Conservation (phyloP, 2,888 invertebrate species). For the Hypomecis atomaria region DNA sequence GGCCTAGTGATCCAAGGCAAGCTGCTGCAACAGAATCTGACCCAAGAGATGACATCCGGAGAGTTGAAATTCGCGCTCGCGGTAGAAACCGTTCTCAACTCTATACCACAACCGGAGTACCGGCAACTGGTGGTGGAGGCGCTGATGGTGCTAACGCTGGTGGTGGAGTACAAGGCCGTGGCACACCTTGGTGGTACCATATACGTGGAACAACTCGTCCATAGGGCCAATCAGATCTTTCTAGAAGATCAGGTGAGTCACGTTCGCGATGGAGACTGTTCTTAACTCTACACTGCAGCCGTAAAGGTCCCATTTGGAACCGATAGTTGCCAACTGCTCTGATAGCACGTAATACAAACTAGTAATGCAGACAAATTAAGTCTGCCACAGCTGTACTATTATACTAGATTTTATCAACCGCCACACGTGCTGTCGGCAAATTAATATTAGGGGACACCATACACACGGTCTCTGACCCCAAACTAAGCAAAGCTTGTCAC, state of each 20-base stretch:
- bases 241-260: constrained; percentile 95
- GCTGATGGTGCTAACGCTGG: constrained; percentile 96
- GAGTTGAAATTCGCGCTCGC: constrained; percentile 99
- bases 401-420: too few relatives aligned
- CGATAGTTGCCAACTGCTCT: too few relatives aligned
- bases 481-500: too few relatives aligned
- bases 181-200: constrained; percentile 91
- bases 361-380: too few relatives aligned
- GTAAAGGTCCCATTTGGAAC: too few relatives aligned
- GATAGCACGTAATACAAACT: too few relatives aligned
- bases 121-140: constrained; percentile 98
- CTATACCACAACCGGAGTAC: constrained; percentile 99
- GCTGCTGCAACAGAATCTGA: constrained; percentile 94
- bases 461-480: too few relatives aligned
- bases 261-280: too few relatives aligned
- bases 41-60: constrained; percentile 99
- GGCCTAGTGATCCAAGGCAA: constrained; percentile 97
- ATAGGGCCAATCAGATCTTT: constrained; percentile 97
- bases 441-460: too few relatives aligned
- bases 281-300: too few relatives aligned
- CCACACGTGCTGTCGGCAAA: too few relatives aligned
- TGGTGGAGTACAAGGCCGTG: constrained; percentile 94
- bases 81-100: constrained; percentile 98
- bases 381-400: too few relatives aligned
- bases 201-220: constrained; percentile 96